Base-by-base conservation (phyloP, 1,140 invertebrate species). In the Tenebrio molitor region DNA sequence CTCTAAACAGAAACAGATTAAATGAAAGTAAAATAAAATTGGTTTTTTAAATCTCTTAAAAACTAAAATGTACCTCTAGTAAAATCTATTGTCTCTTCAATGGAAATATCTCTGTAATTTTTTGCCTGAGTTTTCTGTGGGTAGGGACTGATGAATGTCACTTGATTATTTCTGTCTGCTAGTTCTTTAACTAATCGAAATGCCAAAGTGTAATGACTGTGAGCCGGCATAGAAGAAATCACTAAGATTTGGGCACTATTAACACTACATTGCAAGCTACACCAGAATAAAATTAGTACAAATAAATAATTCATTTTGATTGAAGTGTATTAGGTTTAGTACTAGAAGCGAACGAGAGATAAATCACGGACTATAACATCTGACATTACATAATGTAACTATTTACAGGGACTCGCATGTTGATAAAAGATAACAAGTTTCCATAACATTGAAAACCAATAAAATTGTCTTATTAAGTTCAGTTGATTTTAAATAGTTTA, bases 161-260 rank as follows among this genome's bases (percentile, higher is more conserved):
- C 83, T 16, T 88, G 80, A 72, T 91, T 89, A 2, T 88, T 88
- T 19, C 81, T 83, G 10, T 64, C 75, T 0, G 86, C 88, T 19
- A 91, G 66, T 5, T 82, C 87, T 70, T 86, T 86, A 76, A 87
- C 83, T 53, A 90, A 66, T 0, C 81, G 79, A 1, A 86, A 85
- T 19, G 88, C 87, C 50, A 89, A 83, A 53, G 86, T 83, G 63
- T 85, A 88, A 74, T 90, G 89, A 46, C 89, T 90, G 73, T 84
- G 85, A 0, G 80, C 84, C 0, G 80, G 79, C 3, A 86, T 81
- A 0, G 84, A 83, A 58, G 88, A 84, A 1, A 89, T 53, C 6
- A 84, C 82, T 16, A 81, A 64, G 41, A 81, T 79, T 68, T 70
- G 74, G 4, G 73, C 70, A 71, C 73, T 46, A 36, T 72, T 12